Base-by-base conservation (phyloP, 2,113 vertebrate species). In the Thunnus maccoyii region DNA sequence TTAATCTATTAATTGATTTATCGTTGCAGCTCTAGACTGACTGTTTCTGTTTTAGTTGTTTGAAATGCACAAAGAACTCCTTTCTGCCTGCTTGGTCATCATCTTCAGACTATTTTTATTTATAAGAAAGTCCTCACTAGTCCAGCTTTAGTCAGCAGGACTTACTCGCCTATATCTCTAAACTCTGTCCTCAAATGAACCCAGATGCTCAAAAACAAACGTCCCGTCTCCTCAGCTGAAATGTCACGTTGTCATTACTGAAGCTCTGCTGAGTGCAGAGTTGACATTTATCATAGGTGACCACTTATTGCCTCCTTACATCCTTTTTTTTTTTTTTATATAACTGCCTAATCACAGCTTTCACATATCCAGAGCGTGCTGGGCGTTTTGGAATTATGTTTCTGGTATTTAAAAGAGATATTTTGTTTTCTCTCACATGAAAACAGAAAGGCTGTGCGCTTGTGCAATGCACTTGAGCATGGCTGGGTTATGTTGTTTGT, bases 401-500 rank as follows among this genome's bases (percentile, higher is more conserved):
- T 58, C 32, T 76, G 80, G 61, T 30, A 72, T 82, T 87, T 76
- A 36, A 12, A 57, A 60, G 61, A 65, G 8, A 58, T 22, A 17
- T 27, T 57, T 41, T 22, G 68, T 75, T 62, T 20, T 10, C 0
- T 13, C 60, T 63, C 16, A 9, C 46, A 44, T 41, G 36, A 41
- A 41, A 41, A 41, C 7, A 41, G 14, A 22, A 48, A 65, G 6
- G 36, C 63, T 25, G 41, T 41, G 61, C 76, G 32, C 55, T 73
- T 58, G 47, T 76, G 63, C 48, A 15, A 68, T 52, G n/a, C 69
- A 25, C 80, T 82, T 12, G 66, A 78, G 58, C 71, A 54, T 32
- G 52, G 70, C 83, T 47, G 30, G 69, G 69, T 79, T 72, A 17
- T 68, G 71, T 80, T 89, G 84, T 92, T 87, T 86, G 89, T 89